These are phyloP conservation scores for Sebastes wilsoni DNA, from an alignment of 2,797 vertebrate genomes.

Conservation along the genomic window DNA sequence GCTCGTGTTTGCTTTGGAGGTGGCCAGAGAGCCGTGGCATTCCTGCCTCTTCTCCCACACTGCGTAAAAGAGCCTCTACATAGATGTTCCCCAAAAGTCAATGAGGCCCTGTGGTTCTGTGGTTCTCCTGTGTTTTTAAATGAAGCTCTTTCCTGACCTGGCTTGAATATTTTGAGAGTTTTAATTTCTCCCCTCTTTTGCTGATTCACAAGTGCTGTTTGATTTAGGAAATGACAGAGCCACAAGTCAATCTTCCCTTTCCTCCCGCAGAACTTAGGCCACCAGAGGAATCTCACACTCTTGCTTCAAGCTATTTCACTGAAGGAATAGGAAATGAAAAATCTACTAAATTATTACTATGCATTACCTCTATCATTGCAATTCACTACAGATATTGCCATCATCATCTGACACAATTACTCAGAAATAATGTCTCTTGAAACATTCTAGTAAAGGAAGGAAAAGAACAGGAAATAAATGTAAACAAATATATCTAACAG, in stretches of 20 bases:
- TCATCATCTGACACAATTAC: constrained; percentile 3
- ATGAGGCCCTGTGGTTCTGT: constrained; percentile 63
- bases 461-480: not conserved
- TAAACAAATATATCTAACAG: not conserved
- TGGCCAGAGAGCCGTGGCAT: constrained; percentile 50
- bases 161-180: constrained; percentile 68
- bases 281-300: constrained; percentile 40
- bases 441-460: not conserved
- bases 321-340: constrained; percentile 3
- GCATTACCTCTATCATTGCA: not conserved
- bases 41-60: constrained; percentile 64
- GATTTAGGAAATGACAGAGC: constrained; percentile 71
- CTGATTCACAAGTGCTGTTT: constrained; percentile 74
- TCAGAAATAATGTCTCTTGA: not conserved
- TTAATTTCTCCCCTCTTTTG: constrained; percentile 66
- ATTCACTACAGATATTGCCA: not conserved
- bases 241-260: constrained; percentile 65
- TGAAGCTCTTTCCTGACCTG: constrained; percentile 58
- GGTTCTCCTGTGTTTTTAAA: constrained; percentile 61
- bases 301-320: constrained; percentile 14
- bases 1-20: constrained; percentile 71
- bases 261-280: constrained; percentile 40
- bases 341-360: not conserved
- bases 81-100: constrained; percentile 70
- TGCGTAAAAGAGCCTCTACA: constrained; percentile 60